Evolutionary conservation across 2,797 vertebrate genomes (phyloP).

Genomic region (Myotis myotis): DNA sequence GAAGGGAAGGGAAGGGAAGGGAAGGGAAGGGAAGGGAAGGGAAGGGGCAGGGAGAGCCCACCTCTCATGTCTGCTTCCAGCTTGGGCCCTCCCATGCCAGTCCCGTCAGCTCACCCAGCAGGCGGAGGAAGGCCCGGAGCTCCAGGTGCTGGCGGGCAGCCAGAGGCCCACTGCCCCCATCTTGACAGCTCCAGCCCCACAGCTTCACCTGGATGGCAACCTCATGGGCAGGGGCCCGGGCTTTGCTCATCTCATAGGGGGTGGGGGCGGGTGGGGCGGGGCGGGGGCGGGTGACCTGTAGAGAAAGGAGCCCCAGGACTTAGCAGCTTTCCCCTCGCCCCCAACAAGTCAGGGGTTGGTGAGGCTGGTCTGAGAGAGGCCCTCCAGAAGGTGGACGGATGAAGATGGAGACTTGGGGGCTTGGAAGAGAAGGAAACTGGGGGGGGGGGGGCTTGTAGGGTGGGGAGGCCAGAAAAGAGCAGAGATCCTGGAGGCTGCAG

Average conservation of each 20-base stretch:
- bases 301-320: not conserved
- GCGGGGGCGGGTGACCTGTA: not conserved
- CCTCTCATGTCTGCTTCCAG: not conserved
- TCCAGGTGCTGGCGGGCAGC: slow-evolving; percentile 50
- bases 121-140: slow-evolving; percentile 74
- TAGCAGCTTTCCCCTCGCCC: not conserved
- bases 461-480: not conserved
- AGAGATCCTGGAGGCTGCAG: not conserved
- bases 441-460: not conserved
- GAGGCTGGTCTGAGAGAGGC: not conserved
- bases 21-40: not conserved
- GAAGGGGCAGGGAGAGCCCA: not conserved
- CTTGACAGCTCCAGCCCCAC: slow-evolving; percentile 33
- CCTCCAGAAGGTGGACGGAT: not conserved
- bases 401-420: not conserved
- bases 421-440: not conserved
- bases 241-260: slow-evolving; percentile 12
- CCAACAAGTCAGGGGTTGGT: not conserved
- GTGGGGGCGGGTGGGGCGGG: not conserved
- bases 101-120: slow-evolving; percentile 75
- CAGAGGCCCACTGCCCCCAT: not conserved
- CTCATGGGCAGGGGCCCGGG: not conserved
- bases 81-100: not conserved
- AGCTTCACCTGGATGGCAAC: slow-evolving; percentile 64
- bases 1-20: not conserved